These are phyloP conservation scores for Chromis chromis DNA, from an alignment of 2,797 vertebrate genomes.

Conservation along the genomic window DNA sequence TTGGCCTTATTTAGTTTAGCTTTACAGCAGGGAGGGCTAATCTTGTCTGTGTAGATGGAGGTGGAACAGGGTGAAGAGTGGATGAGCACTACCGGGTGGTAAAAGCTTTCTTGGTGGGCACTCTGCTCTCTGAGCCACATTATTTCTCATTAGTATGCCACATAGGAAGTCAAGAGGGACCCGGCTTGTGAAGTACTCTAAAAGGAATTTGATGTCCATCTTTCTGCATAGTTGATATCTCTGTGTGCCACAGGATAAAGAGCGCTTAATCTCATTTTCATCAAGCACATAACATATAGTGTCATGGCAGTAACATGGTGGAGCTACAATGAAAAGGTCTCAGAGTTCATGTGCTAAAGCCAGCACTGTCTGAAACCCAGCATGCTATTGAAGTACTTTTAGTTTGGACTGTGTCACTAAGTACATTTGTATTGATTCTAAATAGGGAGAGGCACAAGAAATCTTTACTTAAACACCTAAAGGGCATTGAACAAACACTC, in stretches of 20 bases:
- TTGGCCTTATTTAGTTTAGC: slow-evolving; percentile 34
- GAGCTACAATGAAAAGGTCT: not conserved
- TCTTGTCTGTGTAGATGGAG: slow-evolving; percentile 37
- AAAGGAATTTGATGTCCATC: slow-evolving; percentile 75
- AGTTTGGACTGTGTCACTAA: not conserved
- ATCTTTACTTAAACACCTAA: slow-evolving; percentile 5
- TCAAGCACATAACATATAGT: slow-evolving; percentile 33
- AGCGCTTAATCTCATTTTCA: slow-evolving; percentile 59
- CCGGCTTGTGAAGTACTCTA: slow-evolving; percentile 51
- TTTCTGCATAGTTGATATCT: slow-evolving; percentile 56
- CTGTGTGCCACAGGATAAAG: slow-evolving; percentile 35
- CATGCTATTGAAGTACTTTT: not conserved
- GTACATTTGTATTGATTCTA: not conserved
- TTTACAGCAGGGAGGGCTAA: slow-evolving; percentile 29
- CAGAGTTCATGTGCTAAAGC: not conserved
- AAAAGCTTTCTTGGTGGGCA: slow-evolving; percentile 75
- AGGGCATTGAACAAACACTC: not conserved
- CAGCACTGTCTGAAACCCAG: not conserved
- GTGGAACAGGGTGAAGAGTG: slow-evolving; percentile 45
- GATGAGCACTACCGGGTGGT: slow-evolving; percentile 57
- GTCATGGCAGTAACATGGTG: slow-evolving; percentile 21
- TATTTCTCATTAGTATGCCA: slow-evolving; percentile 70
- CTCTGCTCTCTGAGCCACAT: slow-evolving; percentile 54
- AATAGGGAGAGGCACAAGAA: not conserved
- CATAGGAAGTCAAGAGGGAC: slow-evolving; percentile 52